These are phyloP conservation scores for Euura lappo DNA, from an alignment of 1,140 invertebrate genomes.

Conservation along the genomic window DNA sequence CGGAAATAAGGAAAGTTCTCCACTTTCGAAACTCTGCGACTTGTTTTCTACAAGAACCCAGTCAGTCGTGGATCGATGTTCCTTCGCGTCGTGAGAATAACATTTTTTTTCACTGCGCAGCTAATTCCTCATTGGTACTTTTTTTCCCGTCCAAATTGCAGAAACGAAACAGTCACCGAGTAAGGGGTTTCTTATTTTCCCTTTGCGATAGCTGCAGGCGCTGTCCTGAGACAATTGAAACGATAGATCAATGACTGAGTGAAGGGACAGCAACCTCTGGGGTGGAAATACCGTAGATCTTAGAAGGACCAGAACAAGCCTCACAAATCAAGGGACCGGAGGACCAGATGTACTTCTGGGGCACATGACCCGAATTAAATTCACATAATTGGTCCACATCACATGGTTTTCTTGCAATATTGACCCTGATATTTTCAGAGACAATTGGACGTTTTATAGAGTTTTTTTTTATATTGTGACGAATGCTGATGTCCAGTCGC, in stretches of 20 bases:
- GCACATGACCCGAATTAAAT: neutral
- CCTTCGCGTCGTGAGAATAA: neutral
- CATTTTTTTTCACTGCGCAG: neutral
- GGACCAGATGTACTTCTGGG: neutral
- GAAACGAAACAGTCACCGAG: neutral
- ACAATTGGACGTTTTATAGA: no score
- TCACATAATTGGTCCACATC: neutral
- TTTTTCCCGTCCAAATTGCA: neutral
- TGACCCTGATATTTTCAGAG: no score
- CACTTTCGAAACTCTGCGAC: neutral
- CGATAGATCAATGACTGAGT: slow-evolving; percentile 30
- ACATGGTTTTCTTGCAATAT: no score
- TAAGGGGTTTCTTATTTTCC: slow-evolving; percentile 26
- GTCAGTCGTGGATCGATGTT: no score
- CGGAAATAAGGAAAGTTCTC: neutral
- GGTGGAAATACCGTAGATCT: neutral
- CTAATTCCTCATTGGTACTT: neutral
- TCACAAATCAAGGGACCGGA: neutral
- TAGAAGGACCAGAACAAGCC: neutral
- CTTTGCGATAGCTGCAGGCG: slow-evolving; percentile 14
- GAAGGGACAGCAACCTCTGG: neutral
- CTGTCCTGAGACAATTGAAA: slow-evolving; percentile 33
- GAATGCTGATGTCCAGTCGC: no score
- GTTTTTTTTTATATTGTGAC: no score
- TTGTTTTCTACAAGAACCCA: neutral